A percentile compares a stretch with the other conserved stretches of the same genome.
These are phyloP conservation scores for Chionodraco myersi DNA, from an alignment of 2,113 vertebrate genomes.

Conservation along the genomic window DNA sequence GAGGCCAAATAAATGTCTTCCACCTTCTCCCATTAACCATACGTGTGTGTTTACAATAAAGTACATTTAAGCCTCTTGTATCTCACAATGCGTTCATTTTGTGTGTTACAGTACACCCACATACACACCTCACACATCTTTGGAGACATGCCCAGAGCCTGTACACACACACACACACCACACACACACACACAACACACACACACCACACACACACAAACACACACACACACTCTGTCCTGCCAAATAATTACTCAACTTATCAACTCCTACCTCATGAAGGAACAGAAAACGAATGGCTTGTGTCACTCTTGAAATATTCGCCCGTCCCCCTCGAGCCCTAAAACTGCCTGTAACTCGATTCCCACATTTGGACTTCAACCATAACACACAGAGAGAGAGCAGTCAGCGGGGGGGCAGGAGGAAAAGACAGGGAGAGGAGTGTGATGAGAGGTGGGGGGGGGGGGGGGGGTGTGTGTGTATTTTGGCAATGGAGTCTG, in stretches of 20 bases:
- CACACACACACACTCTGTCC: background rate
- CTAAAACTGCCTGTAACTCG: constrained; percentile 67
- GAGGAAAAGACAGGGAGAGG: constrained; percentile 3
- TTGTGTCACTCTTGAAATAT: constrained; percentile 73
- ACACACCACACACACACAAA: background rate
- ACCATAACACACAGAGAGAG: constrained; percentile 51
- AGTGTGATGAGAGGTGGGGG: background rate
- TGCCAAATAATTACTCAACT: constrained; percentile 38
- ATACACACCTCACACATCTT: constrained; percentile 20
- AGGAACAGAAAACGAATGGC: constrained; percentile 11
- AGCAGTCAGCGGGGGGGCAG: constrained; percentile 13
- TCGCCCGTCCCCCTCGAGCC: constrained; percentile 45
- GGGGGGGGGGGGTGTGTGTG: constrained; percentile 54
- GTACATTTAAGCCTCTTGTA: background rate
- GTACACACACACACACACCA: constrained; percentile 24
- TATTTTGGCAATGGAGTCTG: constrained; percentile 68
- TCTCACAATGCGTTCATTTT: background rate
- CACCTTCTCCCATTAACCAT: background rate
- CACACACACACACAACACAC: constrained; percentile 8
- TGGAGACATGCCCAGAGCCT: constrained; percentile 18
- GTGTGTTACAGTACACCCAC: background rate
- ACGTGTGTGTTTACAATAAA: background rate
- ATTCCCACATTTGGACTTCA: constrained; percentile 59
- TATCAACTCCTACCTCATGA: constrained; percentile 31
- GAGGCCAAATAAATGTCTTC: background rate